Percentiles rank a stretch among this genome's conserved stretches.
phyloP scores from a whole-genome alignment of 2,113 vertebrate genomes.

The Phyllostomus hastatus region DNA sequence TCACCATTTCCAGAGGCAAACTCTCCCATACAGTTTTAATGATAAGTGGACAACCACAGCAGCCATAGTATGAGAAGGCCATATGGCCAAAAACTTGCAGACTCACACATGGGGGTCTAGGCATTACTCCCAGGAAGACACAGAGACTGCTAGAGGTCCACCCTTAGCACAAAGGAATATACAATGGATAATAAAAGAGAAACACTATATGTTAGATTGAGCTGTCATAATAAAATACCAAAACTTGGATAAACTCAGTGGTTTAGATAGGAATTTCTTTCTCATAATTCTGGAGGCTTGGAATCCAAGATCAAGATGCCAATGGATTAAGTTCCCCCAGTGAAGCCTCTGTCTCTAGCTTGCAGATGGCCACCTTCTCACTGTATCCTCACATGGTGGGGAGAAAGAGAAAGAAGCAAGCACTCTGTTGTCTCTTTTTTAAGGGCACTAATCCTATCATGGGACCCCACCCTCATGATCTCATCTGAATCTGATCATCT shows the following conservation, averaged over 20 bases:
- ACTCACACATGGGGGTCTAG: neutral
- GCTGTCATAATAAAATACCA: neutral
- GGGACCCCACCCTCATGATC: no score
- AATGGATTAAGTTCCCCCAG: no score
- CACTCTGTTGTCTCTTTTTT: neutral
- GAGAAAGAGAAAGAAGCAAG: neutral
- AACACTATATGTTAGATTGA: fast-evolving
- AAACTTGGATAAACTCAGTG: neutral
- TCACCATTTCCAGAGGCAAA: neutral
- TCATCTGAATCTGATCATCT: no score
- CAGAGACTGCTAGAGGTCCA: neutral
- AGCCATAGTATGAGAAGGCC: neutral
- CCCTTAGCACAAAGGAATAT: neutral
- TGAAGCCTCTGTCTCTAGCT: neutral
- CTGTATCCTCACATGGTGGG: no score
- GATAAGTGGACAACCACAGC: neutral
- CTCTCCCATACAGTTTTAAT: neutral
- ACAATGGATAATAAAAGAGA: neutral
- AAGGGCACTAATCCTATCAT: neutral
- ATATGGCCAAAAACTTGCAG: neutral
- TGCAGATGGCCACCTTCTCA: neutral
- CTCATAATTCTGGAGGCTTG: neutral
- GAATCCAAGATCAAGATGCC: fast-evolving
- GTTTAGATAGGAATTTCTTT: neutral
- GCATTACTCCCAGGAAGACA: neutral